Conservation (phyloP, 2,797 vertebrate species). For the Rhinatrema bivittatum region DNA sequence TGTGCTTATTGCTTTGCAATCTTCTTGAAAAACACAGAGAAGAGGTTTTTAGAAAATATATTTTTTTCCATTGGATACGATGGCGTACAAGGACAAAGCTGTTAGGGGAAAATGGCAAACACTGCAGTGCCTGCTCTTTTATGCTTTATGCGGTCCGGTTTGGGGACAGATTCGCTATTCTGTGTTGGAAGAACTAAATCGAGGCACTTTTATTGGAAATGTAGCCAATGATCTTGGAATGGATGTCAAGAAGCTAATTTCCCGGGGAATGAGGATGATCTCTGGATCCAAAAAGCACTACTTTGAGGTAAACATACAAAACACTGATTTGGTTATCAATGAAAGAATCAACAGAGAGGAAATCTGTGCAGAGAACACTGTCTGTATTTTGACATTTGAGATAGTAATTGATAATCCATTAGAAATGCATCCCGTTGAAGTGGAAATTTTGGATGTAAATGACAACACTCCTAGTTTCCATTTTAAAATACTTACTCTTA, state of each 20-base stretch:
- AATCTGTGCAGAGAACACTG: conserved; percentile 67
- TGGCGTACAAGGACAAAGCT: too few species aligned
- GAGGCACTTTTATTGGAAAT: conserved; percentile 90
- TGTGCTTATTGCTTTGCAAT: too few species aligned
- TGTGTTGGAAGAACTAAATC: conserved; percentile 82
- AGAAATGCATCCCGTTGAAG: conserved; percentile 81
- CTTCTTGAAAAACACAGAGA: too few species aligned
- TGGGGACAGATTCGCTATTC: conserved; percentile 79
- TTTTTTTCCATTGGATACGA: too few species aligned
- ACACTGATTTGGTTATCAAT: conserved; percentile 89
- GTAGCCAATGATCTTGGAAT: conserved; percentile 86
- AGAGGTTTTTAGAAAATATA: too few species aligned
- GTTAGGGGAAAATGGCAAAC: too few species aligned
- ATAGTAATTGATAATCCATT: conserved; percentile 77
- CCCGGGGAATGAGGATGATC: conserved; percentile 77
- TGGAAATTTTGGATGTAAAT: conserved; percentile 86
- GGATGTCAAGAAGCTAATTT: conserved; percentile 76
- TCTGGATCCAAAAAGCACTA: conserved; percentile 71
- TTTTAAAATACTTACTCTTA: conserved; percentile 77
- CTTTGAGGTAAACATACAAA: conserved; percentile 89
- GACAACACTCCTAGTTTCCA: conserved; percentile 85
- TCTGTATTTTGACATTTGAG: conserved; percentile 80
- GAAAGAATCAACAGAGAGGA: conserved; percentile 85
- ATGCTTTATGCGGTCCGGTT: too few species aligned
- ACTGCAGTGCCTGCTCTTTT: too few species aligned